phyloP scores from a whole-genome alignment of 2,113 vertebrate species.

The Columbina picui region DNA sequence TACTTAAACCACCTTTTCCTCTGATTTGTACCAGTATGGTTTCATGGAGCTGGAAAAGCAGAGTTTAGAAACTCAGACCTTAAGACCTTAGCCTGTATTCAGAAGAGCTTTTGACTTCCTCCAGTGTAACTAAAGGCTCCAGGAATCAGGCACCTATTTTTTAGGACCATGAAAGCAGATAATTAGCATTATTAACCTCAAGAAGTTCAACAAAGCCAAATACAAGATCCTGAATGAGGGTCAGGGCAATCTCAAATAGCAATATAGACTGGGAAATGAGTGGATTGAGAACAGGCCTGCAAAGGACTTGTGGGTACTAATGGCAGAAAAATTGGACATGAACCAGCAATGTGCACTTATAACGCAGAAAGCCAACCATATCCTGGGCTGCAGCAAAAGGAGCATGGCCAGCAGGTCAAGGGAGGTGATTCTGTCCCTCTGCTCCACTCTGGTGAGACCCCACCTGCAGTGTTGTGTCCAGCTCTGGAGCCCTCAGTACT shows the following conservation, averaged over 20 bases:
- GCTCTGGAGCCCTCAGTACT: neutral
- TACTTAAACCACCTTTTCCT: neutral
- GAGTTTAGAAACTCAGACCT: neutral
- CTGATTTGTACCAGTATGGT: neutral
- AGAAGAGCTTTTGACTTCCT: neutral
- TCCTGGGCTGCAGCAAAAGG: neutral
- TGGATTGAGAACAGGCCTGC: neutral
- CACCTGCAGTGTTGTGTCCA: accelerated
- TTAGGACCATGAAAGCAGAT: neutral
- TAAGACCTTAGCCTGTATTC: neutral
- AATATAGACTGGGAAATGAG: neutral
- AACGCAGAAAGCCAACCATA: accelerated
- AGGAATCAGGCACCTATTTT: neutral
- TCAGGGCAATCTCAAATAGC: neutral
- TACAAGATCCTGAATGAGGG: neutral
- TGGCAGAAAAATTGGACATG: neutral
- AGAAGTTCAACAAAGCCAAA: neutral
- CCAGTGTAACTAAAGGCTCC: neutral
- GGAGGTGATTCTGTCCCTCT: neutral
- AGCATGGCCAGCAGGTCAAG: accelerated
- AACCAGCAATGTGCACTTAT: neutral
- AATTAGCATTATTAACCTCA: neutral
- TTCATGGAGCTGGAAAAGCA: neutral
- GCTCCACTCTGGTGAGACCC: accelerated
- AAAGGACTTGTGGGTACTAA: neutral